phyloP scores from a whole-genome alignment of 1,140 invertebrate genomes.

The Sinella curviseta region DNA sequence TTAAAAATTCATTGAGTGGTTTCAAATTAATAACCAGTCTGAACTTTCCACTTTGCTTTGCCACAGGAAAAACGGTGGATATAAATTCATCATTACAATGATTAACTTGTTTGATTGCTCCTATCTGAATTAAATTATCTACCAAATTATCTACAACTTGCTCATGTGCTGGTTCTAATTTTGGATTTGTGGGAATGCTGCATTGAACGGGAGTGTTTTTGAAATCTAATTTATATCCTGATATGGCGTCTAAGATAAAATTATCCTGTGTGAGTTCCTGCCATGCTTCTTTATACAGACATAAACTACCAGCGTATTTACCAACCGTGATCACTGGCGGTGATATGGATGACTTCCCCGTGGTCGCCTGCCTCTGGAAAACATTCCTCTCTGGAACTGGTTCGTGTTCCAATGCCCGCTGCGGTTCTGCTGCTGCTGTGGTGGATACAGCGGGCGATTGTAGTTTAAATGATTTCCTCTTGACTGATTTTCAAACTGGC shows the following conservation, averaged over 20 bases:
- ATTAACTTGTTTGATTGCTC: background rate
- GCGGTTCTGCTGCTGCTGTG: background rate
- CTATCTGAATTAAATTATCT: background rate
- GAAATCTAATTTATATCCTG: background rate
- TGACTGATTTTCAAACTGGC: background rate
- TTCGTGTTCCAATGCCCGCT: background rate
- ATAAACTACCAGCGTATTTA: background rate
- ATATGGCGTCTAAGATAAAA: too few species aligned
- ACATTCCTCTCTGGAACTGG: background rate
- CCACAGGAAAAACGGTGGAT: background rate
- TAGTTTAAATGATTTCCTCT: slow-evolving; percentile 26
- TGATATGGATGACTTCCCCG: background rate
- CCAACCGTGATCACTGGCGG: background rate
- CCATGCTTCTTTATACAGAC: background rate
- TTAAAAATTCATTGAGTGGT: slow-evolving; percentile 21
- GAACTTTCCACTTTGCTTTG: slow-evolving; percentile 28
- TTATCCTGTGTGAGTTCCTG: too few species aligned
- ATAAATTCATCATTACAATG: background rate
- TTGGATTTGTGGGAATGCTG: background rate
- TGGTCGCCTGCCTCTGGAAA: background rate
- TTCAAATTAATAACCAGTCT: slow-evolving; percentile 35
- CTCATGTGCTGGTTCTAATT: background rate
- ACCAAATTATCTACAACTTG: background rate
- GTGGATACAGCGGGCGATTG: background rate
- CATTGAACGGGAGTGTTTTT: background rate